Percentiles rank a stretch among this genome's conserved stretches.
phyloP scores from a whole-genome alignment of 2,113 vertebrate species.

The Meleagris gallopavo region DNA sequence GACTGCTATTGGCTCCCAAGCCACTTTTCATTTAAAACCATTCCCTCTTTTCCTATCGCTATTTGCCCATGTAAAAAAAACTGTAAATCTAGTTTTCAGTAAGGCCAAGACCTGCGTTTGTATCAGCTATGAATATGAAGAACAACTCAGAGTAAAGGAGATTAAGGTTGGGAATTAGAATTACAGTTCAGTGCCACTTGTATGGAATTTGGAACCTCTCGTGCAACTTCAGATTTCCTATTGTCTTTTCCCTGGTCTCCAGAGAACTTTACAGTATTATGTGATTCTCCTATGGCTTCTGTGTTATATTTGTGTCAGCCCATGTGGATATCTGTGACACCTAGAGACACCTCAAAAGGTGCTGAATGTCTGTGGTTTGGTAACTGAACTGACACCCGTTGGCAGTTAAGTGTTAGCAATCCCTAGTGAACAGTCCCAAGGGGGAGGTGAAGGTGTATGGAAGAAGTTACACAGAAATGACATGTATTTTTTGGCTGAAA shows the following conservation, averaged over 20 bases:
- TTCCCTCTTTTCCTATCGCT: no score
- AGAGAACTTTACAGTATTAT: background rate
- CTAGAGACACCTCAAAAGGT: background rate
- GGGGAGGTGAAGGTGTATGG: background rate
- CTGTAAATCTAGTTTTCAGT: background rate
- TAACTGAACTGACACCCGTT: background rate
- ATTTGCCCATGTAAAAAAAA: no score
- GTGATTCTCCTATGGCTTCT: background rate
- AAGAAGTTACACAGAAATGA: background rate
- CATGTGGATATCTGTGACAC: background rate
- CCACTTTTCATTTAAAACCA: no score
- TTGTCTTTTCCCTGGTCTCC: accelerated
- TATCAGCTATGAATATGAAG: background rate
- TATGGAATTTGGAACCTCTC: background rate
- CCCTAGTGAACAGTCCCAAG: background rate
- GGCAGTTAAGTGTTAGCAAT: background rate
- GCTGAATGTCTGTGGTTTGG: background rate
- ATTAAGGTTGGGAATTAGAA: background rate
- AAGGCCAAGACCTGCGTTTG: accelerated
- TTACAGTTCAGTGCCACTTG: background rate
- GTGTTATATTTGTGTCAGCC: background rate
- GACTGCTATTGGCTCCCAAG: background rate
- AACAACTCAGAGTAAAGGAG: background rate
- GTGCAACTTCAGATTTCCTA: background rate
- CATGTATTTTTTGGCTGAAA: background rate